Conservation (phyloP, 2,888 invertebrate genomes). For the Lysandra coridon region DNA sequence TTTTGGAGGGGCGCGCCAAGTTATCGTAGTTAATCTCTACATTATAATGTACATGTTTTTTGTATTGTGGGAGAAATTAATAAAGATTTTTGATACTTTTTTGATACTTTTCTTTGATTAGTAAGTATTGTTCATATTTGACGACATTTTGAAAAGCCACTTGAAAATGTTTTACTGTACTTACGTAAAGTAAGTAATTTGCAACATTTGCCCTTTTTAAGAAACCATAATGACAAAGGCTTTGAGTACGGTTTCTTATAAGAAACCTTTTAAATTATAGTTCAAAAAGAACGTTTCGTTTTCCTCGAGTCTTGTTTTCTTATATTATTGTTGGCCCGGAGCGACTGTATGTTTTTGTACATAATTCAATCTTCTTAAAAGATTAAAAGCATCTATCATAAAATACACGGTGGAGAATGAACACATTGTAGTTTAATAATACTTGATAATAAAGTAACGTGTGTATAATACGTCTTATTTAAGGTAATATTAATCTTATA, state of each 20-base stretch:
- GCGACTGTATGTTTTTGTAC: neutral
- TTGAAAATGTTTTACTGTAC: neutral
- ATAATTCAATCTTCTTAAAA: slow-evolving; percentile 10
- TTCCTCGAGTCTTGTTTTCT: slow-evolving; percentile 7
- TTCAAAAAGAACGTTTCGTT: neutral
- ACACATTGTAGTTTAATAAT: neutral
- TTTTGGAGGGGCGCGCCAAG: too few species aligned
- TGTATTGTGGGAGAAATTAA: too few species aligned
- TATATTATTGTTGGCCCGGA: neutral
- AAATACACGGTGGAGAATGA: neutral
- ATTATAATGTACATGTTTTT: too few species aligned
- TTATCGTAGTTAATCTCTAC: too few species aligned
- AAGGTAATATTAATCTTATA: neutral
- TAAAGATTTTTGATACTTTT: too few species aligned
- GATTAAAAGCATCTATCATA: neutral
- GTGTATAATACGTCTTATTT: too few species aligned
- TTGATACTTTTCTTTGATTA: neutral
- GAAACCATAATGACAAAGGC: slow-evolving; percentile 12
- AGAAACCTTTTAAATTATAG: slow-evolving; percentile 23
- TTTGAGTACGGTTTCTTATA: neutral
- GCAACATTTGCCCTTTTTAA: slow-evolving; percentile 1
- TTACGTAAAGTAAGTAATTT: neutral
- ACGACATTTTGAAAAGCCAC: neutral
- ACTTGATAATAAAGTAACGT: neutral
- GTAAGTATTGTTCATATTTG: neutral